Evolutionary conservation across 2,888 invertebrate species (phyloP), one percentile per base, ranked within the genome.

Genomic region (Netelia fuscicornis): DNA sequence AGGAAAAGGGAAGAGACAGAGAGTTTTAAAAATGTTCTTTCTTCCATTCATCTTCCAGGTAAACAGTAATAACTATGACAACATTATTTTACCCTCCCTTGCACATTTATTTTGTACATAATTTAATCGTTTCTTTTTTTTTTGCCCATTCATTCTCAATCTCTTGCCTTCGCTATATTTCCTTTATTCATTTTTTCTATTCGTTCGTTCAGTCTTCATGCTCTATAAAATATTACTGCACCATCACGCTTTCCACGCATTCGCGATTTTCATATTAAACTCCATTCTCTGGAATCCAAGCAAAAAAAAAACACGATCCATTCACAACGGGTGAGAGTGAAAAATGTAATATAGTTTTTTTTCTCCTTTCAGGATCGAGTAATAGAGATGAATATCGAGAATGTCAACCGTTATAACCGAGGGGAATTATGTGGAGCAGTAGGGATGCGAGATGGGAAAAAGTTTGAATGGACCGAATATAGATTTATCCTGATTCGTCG

Each of bases 221-320:
- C 58, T 67, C 44, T 30, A 60, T 23, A 13, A 58, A 52, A 48
- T 52, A 52, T 68, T 60, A 52, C 68, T 30, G 48, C 13, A 30
- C 5, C 48, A 60, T 48, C 30, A 17, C 2, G 17, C 9, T 58
- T 48, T 17, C 30, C 44, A 70, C 68, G 52, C 77, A 37, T 60
- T 17, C 58, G 25, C 68, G 68, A 78, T 68, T 58, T 70, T 78
- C 48, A 70, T 70, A 70, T 76, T 65, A 42, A 76, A 76, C 56
- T 42, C 76, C 64, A 56, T 6, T 54, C 48, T 13, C 13, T 3
- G 13, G 11, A 48, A 48, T 48, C 11, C 48, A 3, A 42, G 1
- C 5, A 13, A 65, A 56, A 37, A 42, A 42, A 52, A 52, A 48
- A 10, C 1, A 30, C 25, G 17, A 42, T 20, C 10, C 60, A 8